Conservation (phyloP, 2,888 invertebrate genomes). For the Harmothoe impar region DNA sequence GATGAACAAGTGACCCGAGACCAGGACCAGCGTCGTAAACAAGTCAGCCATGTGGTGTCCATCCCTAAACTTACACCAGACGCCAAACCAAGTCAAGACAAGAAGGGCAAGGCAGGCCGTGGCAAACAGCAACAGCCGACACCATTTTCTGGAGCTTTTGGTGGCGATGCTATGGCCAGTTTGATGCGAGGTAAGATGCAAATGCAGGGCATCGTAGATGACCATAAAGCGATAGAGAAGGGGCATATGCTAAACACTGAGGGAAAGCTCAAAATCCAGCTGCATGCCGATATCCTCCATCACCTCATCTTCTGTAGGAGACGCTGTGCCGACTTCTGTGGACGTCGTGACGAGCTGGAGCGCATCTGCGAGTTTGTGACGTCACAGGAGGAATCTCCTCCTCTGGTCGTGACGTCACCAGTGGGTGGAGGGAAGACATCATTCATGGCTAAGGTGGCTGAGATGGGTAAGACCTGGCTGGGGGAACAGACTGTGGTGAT, state of each 20-base stretch:
- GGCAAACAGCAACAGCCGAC: background rate
- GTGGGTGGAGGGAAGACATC: constrained; percentile 60
- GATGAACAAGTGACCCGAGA: background rate
- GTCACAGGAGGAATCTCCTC: background rate
- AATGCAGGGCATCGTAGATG: background rate
- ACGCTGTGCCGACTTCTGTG: constrained; percentile 50
- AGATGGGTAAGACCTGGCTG: background rate
- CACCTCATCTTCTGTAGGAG: constrained; percentile 19
- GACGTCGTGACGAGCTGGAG: constrained; percentile 36
- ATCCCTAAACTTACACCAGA: background rate
- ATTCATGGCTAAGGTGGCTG: constrained; percentile 53
- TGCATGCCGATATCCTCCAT: constrained; percentile 51
- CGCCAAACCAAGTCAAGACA: background rate
- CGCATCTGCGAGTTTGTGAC: constrained; percentile 12
- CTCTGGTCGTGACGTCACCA: constrained; percentile 47
- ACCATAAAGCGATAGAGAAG: constrained; percentile 3
- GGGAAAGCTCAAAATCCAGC: background rate
- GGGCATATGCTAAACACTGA: background rate
- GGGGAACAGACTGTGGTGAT: constrained; percentile 30
- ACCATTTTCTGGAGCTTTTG: background rate
- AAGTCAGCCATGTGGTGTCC: background rate
- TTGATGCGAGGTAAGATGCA: constrained; percentile 12
- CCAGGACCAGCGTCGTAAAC: background rate
- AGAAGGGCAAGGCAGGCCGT: background rate
- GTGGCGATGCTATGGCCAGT: background rate